Percentiles rank a stretch among this genome's conserved stretches.
Conservation (phyloP, 2,113 vertebrate species). For the Ranitomeya variabilis region DNA sequence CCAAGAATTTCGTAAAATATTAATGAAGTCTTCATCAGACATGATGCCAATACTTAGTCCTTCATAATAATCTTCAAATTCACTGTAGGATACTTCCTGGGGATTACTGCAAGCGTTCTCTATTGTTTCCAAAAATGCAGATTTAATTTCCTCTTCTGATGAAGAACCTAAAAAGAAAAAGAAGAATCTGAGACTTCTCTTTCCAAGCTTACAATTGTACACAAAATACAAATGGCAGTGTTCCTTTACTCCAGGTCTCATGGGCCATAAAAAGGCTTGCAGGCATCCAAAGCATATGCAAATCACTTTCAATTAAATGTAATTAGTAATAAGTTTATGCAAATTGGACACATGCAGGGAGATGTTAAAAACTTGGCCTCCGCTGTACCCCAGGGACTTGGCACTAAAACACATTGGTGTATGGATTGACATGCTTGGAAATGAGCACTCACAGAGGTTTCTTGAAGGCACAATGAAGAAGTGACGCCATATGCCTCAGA, state of each 20-base stretch:
- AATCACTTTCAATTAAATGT: slow-evolving; percentile 54
- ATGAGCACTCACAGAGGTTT: slow-evolving; percentile 41
- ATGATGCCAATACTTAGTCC: slow-evolving; percentile 75
- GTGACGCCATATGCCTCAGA: slow-evolving; percentile 23
- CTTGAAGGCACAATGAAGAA: slow-evolving; percentile 39
- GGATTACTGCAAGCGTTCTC: slow-evolving; percentile 67
- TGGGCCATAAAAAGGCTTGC: slow-evolving; percentile 28
- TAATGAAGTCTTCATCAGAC: slow-evolving; percentile 76
- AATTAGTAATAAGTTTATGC: slow-evolving; percentile 51
- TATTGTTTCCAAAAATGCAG: slow-evolving; percentile 74
- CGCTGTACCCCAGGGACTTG: slow-evolving; percentile 22
- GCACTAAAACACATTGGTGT: slow-evolving; percentile 42
- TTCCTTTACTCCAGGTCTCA: slow-evolving; percentile 32
- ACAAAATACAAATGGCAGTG: slow-evolving; percentile 43
- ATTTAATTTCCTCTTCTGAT: slow-evolving; percentile 74
- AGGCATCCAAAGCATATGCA: slow-evolving; percentile 47
- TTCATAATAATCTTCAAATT: slow-evolving; percentile 85
- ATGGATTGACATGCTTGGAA: slow-evolving; percentile 45
- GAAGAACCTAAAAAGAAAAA: slow-evolving; percentile 68
- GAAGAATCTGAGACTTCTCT: slow-evolving; percentile 6
- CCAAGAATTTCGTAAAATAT: slow-evolving; percentile 74
- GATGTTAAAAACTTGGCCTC: slow-evolving; percentile 48
- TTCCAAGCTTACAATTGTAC: slow-evolving; percentile 19
- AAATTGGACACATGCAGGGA: slow-evolving; percentile 46
- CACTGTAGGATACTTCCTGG: slow-evolving; percentile 74